Conservation (phyloP, 1,140 invertebrate genomes). For the Ips nitidus region DNA sequence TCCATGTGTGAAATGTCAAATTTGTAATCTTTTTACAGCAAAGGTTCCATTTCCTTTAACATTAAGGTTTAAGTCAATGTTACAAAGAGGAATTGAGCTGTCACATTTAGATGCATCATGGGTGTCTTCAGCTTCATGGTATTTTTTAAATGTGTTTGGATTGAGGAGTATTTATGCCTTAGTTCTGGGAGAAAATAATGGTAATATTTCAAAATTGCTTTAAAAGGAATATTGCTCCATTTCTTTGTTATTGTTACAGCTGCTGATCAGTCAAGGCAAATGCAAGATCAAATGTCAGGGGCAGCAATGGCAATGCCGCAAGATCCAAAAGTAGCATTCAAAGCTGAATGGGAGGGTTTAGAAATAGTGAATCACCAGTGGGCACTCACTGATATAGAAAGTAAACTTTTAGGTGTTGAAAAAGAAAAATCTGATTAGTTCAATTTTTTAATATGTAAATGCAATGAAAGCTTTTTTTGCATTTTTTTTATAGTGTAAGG, state of each 20-base stretch:
- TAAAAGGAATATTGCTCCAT: neutral
- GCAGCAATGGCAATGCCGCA: slow-evolving; percentile 95
- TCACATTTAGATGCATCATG: slow-evolving; percentile 95
- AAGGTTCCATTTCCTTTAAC: slow-evolving; percentile 99
- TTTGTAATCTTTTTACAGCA: slow-evolving; percentile 47
- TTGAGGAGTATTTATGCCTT: slow-evolving; percentile 96
- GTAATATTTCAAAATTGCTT: slow-evolving; percentile 9
- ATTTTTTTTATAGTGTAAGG: too few relatives aligned
- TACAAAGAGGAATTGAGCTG: slow-evolving; percentile 96
- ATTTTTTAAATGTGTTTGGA: slow-evolving; percentile 99
- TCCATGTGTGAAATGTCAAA: neutral
- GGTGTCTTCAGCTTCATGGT: slow-evolving; percentile 99
- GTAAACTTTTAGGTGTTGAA: slow-evolving; percentile 26
- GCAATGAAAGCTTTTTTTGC: too few relatives aligned
- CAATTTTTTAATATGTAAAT: too few relatives aligned
- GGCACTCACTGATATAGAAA: slow-evolving; percentile 79
- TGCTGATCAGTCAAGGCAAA: slow-evolving; percentile 93
- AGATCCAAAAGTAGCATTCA: slow-evolving; percentile 98
- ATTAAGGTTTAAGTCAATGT: slow-evolving; percentile 97
- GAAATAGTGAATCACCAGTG: slow-evolving; percentile 95
- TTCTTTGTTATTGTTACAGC: slow-evolving; percentile 47
- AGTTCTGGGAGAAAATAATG: slow-evolving; percentile 98
- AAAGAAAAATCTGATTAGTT: slow-evolving; percentile 25
- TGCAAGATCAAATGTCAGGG: slow-evolving; percentile 98
- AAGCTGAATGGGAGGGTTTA: slow-evolving; percentile 98